Base-by-base conservation (phyloP, 53 echinoderm and acorn worm genomes). In the Henricia sp. region DNA sequence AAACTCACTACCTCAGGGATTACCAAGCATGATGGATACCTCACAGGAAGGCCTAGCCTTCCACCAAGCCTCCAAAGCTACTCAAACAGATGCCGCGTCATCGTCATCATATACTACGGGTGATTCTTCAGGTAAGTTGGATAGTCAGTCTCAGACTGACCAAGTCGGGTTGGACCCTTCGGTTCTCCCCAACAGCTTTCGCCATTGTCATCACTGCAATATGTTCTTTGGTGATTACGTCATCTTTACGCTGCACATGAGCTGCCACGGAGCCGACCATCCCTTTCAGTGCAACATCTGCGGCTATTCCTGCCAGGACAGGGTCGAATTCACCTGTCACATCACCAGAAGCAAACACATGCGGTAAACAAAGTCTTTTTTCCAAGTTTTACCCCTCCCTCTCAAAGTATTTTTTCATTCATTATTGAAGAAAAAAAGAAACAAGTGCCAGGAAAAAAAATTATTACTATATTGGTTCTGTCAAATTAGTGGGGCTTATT, bases 251-350 rank as follows among this genome's bases (percentile, higher is more conserved):
- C 92, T 97, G 58, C 97, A 97, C 89, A 97, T 97, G 97, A 97
- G 97, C 68, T 97, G 97, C 70, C 97, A 97, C 44, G 97, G 96
- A 19, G 68, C 52, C 46, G 67, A 86, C 37, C 94, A 94, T 86
- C 97, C 97, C 51, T 94, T 94, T 82, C 97, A 97, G 86, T 97
- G 97, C 77, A 91, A 92, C 86, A 97, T 97, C 52, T 97, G 97
- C 68, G 92, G 90, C 59, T 97, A 97, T 71, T 85, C 90, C 35
- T 97, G 97, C 50, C 87, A 94, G 19, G 94, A 97, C 82, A 94
- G 94, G 78, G 94, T 96, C 26, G 97, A 96, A 83, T 96, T 96
- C 75, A 96, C 97, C 23, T 96, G 97, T 90, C 97, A 96, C 41
- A 94, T 96, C 26, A 96, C 97, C 23, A 88, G 97, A 37, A 96